Percentiles rank a stretch among this genome's conserved stretches.
phyloP scores from a whole-genome alignment of 2,888 invertebrate species.

The Coelinius sp. region DNA sequence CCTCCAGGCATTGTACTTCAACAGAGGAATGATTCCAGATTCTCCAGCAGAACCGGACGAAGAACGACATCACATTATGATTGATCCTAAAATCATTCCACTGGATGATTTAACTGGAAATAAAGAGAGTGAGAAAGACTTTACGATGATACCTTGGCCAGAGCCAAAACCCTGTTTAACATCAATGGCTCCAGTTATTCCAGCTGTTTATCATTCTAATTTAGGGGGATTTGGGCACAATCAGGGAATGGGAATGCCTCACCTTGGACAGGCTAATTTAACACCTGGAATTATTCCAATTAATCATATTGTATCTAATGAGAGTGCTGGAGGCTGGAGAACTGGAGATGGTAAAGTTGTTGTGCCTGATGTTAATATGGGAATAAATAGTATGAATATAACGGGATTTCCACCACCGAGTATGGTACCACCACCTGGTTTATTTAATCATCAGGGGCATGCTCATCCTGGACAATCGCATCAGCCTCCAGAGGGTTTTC shows the following conservation, averaged over 20 bases:
- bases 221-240: neutral
- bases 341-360: conserved; percentile 73
- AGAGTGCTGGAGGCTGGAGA: conserved; percentile 71
- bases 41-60: conserved; percentile 89
- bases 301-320: conserved; percentile 69
- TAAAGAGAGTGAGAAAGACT: conserved; percentile 85
- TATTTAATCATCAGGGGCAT: conserved; percentile 59
- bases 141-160: conserved; percentile 85
- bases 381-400: conserved; percentile 56
- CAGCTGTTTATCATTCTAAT: conserved; percentile 58
- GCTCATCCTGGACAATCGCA: neutral
- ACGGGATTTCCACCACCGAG: conserved; percentile 67
- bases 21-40: conserved; percentile 88
- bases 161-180: conserved; percentile 83
- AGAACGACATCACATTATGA: conserved; percentile 81
- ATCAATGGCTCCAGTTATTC: conserved; percentile 52
- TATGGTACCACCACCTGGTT: conserved; percentile 69
- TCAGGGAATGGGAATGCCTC: conserved; percentile 54
- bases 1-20: conserved; percentile 86
- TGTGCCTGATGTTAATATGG: conserved; percentile 58
- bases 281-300: conserved; percentile 57
- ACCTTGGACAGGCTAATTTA: too few relatives aligned
- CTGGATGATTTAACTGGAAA: conserved; percentile 89
- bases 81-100: conserved; percentile 88
- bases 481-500: conserved; percentile 60